Evolutionary conservation across 2,797 vertebrate species (phyloP).

Genomic region (Brachyalestes nurse): DNA sequence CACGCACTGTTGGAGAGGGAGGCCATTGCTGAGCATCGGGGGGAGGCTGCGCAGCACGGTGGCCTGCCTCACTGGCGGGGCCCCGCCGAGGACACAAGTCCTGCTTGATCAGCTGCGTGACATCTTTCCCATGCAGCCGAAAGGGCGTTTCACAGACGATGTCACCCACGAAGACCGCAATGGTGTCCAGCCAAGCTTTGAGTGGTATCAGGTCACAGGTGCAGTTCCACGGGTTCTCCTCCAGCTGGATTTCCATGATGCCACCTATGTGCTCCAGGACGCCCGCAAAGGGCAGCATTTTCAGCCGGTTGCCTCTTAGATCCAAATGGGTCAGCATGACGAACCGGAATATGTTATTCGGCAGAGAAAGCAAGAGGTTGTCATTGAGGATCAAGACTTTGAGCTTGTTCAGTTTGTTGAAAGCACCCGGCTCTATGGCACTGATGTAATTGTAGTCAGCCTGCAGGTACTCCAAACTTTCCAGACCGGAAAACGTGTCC

Average conservation of each 20-base stretch:
- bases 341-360: conserved; percentile 96
- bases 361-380: conserved; percentile 93
- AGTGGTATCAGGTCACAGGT: conserved; percentile 95
- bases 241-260: conserved; percentile 98
- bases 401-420: conserved; percentile 95
- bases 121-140: conserved; percentile 93
- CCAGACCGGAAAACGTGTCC: conserved; percentile 92
- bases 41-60: conserved; percentile 78
- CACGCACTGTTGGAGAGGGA: conserved; percentile 83
- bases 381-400: conserved; percentile 98
- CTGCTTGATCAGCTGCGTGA: conserved; percentile 94
- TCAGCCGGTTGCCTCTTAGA: conserved; percentile 93
- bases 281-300: conserved; percentile 93
- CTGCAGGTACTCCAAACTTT: conserved; percentile 96
- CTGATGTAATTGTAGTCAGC: conserved; percentile 98
- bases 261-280: conserved; percentile 97
- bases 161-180: conserved; percentile 94
- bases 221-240: conserved; percentile 99
- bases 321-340: conserved; percentile 97
- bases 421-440: conserved; percentile 90
- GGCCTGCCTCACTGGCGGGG: conserved; percentile 77
- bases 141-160: conserved; percentile 98
- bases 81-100: conserved; percentile 93
- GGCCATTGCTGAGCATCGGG: conserved; percentile 85
- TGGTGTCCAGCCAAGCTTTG: conserved; percentile 97